Percentiles rank a stretch among this genome's conserved stretches.
Conservation (phyloP, 2,797 vertebrate species). For the Bovichtus diacanthus region DNA sequence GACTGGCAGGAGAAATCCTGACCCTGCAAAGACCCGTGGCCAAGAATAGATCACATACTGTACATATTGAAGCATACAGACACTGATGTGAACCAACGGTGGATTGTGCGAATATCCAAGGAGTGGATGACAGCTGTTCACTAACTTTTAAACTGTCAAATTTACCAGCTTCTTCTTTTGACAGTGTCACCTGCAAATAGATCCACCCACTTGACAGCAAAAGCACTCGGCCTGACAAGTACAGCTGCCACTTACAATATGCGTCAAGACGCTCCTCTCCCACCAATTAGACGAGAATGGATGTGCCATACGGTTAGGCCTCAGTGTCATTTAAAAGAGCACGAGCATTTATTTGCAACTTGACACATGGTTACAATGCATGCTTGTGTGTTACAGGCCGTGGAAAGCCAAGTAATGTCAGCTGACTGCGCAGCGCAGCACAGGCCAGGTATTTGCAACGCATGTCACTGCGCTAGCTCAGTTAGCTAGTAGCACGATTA, state of each 20-base stretch:
- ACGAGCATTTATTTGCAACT: slow-evolving; percentile 49
- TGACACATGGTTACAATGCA: slow-evolving; percentile 68
- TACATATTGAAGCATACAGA: slow-evolving; percentile 41
- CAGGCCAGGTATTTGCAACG: slow-evolving; percentile 78
- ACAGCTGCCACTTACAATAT: slow-evolving; percentile 66
- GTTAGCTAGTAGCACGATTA: slow-evolving; percentile 62
- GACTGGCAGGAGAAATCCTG: slow-evolving; percentile 52
- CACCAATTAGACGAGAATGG: not conserved
- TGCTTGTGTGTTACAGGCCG: slow-evolving; percentile 65
- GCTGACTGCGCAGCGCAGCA: slow-evolving; percentile 77
- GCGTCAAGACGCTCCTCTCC: slow-evolving; percentile 24
- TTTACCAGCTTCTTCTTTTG: slow-evolving; percentile 38
- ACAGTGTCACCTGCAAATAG: slow-evolving; percentile 67
- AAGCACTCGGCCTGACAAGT: slow-evolving; percentile 66
- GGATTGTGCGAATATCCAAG: not conserved
- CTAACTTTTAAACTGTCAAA: not conserved
- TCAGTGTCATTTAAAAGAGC: slow-evolving; percentile 28
- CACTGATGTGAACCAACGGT: slow-evolving; percentile 18
- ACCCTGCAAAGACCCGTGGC: slow-evolving; percentile 53
- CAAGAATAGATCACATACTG: slow-evolving; percentile 68
- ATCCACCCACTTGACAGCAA: slow-evolving; percentile 10
- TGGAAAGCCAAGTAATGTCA: slow-evolving; percentile 66
- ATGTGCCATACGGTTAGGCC: not conserved
- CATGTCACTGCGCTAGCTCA: slow-evolving; percentile 73
- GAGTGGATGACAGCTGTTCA: not conserved